phyloP scores from a whole-genome alignment of 1,140 invertebrate species.

The Acromyrmex echinatior region DNA sequence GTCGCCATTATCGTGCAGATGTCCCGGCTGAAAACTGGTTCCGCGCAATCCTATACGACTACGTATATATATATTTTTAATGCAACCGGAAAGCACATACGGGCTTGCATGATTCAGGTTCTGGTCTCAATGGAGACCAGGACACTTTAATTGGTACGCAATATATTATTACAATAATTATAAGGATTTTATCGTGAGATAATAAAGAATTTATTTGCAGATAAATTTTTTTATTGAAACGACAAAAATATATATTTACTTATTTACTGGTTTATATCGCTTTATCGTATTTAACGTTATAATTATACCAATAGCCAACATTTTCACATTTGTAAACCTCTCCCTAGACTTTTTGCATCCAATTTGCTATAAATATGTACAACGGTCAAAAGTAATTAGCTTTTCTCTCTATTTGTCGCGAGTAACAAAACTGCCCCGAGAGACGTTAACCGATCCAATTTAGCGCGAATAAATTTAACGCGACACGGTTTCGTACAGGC shows the following conservation, averaged over 20 bases:
- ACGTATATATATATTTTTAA: constrained; percentile 24
- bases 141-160: not conserved
- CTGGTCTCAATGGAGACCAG: not conserved
- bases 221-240: not conserved
- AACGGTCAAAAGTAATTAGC: constrained; percentile 6
- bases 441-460: constrained; percentile 40
- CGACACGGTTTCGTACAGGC: constrained; percentile 35
- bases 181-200: not conserved
- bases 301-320: not conserved
- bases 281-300: not conserved
- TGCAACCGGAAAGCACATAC: not conserved
- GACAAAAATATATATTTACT: no score
- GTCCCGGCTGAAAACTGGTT: constrained; percentile 35
- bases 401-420: not conserved
- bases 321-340: not conserved
- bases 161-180: not conserved
- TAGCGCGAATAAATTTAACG: constrained; percentile 54
- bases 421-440: not conserved
- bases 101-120: constrained; percentile 1
- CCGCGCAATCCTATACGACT: constrained; percentile 12
- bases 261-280: no score
- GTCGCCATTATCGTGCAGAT: constrained; percentile 41
- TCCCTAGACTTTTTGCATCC: not conserved
- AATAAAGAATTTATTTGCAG: constrained; percentile 2
- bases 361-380: not conserved